phyloP scores from a whole-genome alignment of 64 coral and sea anemone genomes.

The Montipora foliosa region DNA sequence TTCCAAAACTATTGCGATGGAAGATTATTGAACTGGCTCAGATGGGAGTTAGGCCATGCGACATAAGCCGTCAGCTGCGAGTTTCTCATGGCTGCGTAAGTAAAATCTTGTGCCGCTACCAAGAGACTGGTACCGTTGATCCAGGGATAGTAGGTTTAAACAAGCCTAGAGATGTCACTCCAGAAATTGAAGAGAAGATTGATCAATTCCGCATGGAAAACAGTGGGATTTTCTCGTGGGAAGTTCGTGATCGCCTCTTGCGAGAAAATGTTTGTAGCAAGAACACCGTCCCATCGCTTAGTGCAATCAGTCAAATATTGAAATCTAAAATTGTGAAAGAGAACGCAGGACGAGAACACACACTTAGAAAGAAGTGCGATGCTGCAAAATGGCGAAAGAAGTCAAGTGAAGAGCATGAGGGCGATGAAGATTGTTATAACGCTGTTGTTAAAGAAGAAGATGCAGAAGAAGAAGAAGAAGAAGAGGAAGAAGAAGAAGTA shows the following conservation, averaged over 20 bases:
- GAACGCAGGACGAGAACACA: constrained; percentile 15
- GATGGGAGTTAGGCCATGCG: constrained; percentile 84
- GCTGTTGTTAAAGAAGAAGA: constrained; percentile 27
- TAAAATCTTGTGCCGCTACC: constrained; percentile 91
- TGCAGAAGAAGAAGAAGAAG: background rate
- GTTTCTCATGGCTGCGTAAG: constrained; percentile 94
- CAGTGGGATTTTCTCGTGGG: constrained; percentile 66
- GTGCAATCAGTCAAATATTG: constrained; percentile 69
- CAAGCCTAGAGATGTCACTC: constrained; percentile 66
- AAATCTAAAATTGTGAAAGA: constrained; percentile 61
- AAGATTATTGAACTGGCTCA: constrained; percentile 90
- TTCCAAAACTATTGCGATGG: constrained; percentile 76
- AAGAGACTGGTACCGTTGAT: constrained; percentile 93
- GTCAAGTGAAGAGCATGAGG: constrained; percentile 3
- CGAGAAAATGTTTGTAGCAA: constrained; percentile 55
- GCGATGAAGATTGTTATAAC: background rate
- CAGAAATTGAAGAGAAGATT: constrained; percentile 72
- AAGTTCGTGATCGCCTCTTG: constrained; percentile 65
- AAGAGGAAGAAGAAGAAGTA: no score
- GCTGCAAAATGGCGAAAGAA: constrained; percentile 38
- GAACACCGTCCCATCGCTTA: constrained; percentile 61
- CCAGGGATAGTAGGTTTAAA: constrained; percentile 75
- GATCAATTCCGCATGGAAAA: constrained; percentile 72
- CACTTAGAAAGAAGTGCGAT: constrained; percentile 34
- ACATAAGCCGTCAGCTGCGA: constrained; percentile 87